Evolutionary conservation across 2,797 vertebrate species (phyloP), one percentile per base, ranked within the genome.

Genomic region (Gadopsis marmoratus): DNA sequence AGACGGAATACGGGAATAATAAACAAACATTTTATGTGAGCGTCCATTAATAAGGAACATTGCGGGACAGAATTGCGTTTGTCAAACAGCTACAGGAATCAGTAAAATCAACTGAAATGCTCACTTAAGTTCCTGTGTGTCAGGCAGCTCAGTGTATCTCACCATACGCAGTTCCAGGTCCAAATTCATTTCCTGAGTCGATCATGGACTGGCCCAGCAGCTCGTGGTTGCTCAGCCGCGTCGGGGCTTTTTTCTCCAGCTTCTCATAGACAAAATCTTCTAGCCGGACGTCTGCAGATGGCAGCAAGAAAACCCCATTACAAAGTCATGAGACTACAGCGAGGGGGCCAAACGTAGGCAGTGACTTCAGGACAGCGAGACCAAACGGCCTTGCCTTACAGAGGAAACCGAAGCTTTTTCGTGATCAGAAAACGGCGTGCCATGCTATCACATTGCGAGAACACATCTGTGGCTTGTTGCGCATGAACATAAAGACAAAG

Each of bases 231-330:
- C 97, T 99, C 94, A 97, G 86, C 62, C 98, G 96, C 33, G 96
- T 95, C 3, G 98, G 98, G 68, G 86, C 97, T 95, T 99, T 99
- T 91, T 98, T 97, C 83, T 99, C 98, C 94, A 99, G 92, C 81
- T 99, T 99, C 94, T 99, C 98, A 82, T 99, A 99, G 51, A 99
- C 94, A 95, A 99, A 98, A 90, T 99, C 98, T 92, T 99, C 98
- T 93, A 99, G 97, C 74, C 98, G 96, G 86, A 97, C 96, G 95
- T 99, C 98, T 99, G 91, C 63, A 79, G 94, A 87, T 68, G 12
- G 17, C 65, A 91, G 91, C 68, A 76, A 47, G 83, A 84, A 91
- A 93, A 94, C 81, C 89, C 63, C 88, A 93, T 95, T 94, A 94
- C 45, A 59, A 66, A 89, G 89, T 94, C 93, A 95, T 82, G 74